These are phyloP conservation scores for Holothuria glaberrima DNA, from an alignment of 35 echinoderm and acorn worm genomes.

Conservation along the genomic window DNA sequence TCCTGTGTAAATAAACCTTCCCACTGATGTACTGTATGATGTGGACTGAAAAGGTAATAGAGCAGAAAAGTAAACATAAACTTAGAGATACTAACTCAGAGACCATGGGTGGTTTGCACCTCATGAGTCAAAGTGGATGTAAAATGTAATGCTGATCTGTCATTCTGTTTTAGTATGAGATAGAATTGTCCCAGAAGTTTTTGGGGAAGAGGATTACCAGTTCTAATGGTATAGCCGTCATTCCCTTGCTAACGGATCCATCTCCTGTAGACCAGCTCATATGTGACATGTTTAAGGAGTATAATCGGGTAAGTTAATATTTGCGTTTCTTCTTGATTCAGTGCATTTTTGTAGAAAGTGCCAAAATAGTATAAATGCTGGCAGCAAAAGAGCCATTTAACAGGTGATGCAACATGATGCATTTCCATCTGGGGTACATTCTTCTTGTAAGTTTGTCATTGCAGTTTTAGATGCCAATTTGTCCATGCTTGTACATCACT, in stretches of 20 bases:
- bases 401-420: background rate
- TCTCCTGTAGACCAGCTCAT: conserved; percentile 49
- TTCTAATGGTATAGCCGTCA: conserved; percentile 46
- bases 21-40: no score
- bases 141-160: background rate
- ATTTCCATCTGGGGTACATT: background rate
- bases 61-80: no score
- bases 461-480: no score
- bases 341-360: background rate
- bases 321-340: no score
- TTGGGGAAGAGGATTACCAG: conserved; percentile 51
- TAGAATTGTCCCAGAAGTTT: conserved; percentile 28
- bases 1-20: no score
- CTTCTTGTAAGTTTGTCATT: no score
- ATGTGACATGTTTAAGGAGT: conserved; percentile 59
- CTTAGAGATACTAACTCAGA: no score
- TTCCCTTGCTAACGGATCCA: conserved; percentile 2
- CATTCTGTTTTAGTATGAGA: conserved; percentile 28
- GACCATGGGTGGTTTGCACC: no score
- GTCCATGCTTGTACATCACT: no score
- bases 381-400: background rate
- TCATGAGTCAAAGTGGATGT: background rate
- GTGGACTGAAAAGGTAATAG: no score
- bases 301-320: conserved; percentile 34
- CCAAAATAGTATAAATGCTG: background rate